Conservation (phyloP, 2,888 invertebrate genomes). For the Mesoligia furuncula region DNA sequence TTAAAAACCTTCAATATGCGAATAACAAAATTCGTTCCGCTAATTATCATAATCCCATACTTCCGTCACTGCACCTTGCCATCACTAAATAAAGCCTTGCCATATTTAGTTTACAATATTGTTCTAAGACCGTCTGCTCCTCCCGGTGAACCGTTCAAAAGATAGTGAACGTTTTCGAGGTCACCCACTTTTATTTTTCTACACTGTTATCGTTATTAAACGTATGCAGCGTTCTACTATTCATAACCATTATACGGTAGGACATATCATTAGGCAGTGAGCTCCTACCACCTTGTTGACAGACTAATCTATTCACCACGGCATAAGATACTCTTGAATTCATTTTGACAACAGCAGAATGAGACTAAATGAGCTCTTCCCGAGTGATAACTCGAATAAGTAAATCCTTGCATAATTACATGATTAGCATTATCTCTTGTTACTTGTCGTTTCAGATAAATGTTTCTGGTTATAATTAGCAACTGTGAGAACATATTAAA, state of each 20-base stretch:
- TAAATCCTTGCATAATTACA: slow-evolving; percentile 3
- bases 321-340: background rate
- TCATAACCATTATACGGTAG: background rate
- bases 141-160: slow-evolving; percentile 56
- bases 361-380: background rate
- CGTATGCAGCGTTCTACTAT: slow-evolving; percentile 17
- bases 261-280: background rate
- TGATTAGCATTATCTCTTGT: background rate
- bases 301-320: background rate
- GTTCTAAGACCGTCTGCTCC: slow-evolving; percentile 18
- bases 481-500: slow-evolving; percentile 21
- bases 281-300: background rate
- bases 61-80: slow-evolving; percentile 17
- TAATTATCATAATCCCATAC: slow-evolving; percentile 20
- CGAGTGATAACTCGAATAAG: background rate
- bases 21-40: slow-evolving; percentile 10
- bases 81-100: slow-evolving; percentile 26
- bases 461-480: background rate
- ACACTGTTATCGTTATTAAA: slow-evolving; percentile 58
- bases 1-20: background rate
- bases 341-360: background rate
- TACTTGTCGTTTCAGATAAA: background rate
- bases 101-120: slow-evolving; percentile 36
- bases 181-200: slow-evolving; percentile 70
- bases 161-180: slow-evolving; percentile 72